Base-by-base conservation (phyloP, 2,797 vertebrate species). In the Triplophysa yarkandensis region DNA sequence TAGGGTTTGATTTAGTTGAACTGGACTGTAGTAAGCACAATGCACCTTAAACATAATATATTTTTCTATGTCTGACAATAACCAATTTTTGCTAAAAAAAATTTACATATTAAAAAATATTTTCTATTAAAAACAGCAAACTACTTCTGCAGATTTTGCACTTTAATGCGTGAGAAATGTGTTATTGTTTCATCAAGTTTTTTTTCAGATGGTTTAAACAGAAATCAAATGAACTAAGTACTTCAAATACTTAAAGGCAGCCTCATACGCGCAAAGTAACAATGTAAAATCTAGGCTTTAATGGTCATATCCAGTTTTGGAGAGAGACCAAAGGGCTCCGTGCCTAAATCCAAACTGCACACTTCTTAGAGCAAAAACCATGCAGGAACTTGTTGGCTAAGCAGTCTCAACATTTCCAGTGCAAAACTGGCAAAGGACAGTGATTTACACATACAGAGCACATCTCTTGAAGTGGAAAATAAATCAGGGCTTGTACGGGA, bases 161-260 rank as follows among this genome's bases (percentile, higher is more conserved):
- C 1, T 77, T 60, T 58, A 50, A 70, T 74, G 77, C 80, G 78
- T 86, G 86, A 80, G 77, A 65, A 64, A 68, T 80, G 79, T 88
- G 89, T 89, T 52, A 28, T 30, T 73, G 60, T 70, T 75, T 78
- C 23, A 69, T 68, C 52, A 46, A 27, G 25, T 71, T 72, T 46
- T 55, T 50, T 57, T 73, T n/a, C n/a, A 50, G 28, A 58, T 58
- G 69, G 50, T 86, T 79, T 55, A 83, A 80, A 79, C 27, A 80
- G 63, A 63, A 80, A 80, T 74, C 67, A 30, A 80, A 77, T 70
- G 57, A 79, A 75, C 85, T 73, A 79, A 71, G 72, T 69, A 85
- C 79, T 43, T 43, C 10, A 83, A 84, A 61, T 72, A 74, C 75
- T 85, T 62, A 34, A 62, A 21, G 62, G 57, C 28, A 43, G 41